Evolutionary conservation across 2,113 vertebrate species (phyloP).

Genomic region (Loxodonta africana): DNA sequence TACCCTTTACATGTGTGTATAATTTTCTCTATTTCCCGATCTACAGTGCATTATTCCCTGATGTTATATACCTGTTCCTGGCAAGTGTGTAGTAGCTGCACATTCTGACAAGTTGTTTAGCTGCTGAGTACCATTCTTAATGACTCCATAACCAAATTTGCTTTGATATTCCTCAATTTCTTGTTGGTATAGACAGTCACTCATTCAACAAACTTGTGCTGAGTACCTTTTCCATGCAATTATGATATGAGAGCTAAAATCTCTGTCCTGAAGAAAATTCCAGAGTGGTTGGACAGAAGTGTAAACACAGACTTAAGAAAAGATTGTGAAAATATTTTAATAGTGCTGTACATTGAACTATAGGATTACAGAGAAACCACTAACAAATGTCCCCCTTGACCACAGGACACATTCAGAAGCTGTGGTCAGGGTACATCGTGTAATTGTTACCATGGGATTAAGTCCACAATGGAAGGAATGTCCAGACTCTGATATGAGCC

Average conservation of each 20-base stretch:
- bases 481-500: neutral
- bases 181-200: neutral
- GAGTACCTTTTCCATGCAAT: neutral
- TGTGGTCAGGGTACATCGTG: neutral
- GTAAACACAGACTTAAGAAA: constrained; percentile 13
- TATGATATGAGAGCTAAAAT: neutral
- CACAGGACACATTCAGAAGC: neutral
- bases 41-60: neutral
- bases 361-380: neutral
- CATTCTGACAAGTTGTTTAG: neutral
- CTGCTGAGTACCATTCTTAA: neutral
- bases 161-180: neutral
- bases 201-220: neutral
- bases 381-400: neutral
- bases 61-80: neutral
- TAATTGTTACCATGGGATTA: neutral
- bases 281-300: neutral
- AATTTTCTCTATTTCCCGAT: constrained; percentile 10
- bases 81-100: neutral
- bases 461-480: neutral
- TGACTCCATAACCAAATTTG: constrained; percentile 11
- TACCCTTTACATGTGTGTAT: neutral
- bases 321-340: neutral
- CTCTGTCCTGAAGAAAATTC: neutral
- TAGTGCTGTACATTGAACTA: neutral